phyloP scores from a whole-genome alignment of 2,113 vertebrate species.

The Planiliza haematocheilus region DNA sequence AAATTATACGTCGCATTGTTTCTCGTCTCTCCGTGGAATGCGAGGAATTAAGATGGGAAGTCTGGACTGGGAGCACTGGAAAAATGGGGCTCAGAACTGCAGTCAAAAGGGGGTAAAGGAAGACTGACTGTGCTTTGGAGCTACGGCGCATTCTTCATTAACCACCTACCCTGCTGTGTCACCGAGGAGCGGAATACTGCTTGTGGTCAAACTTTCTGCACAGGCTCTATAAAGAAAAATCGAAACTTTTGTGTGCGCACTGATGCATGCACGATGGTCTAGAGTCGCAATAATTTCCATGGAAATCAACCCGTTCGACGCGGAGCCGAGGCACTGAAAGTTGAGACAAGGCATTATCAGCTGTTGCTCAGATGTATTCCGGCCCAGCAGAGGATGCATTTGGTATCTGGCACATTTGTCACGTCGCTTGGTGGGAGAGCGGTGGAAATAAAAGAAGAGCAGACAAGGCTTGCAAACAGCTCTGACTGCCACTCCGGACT shows the following conservation, averaged over 20 bases:
- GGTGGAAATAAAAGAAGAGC: conserved; percentile 1
- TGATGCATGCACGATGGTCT: background rate
- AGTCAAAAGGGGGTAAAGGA: conserved; percentile 10
- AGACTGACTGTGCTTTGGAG: conserved; percentile 28
- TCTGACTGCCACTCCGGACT: conserved; percentile 9
- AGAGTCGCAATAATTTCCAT: conserved; percentile 13
- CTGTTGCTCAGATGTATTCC: conserved; percentile 65
- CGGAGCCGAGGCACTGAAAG: conserved; percentile 26
- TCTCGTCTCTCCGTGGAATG: conserved; percentile 82
- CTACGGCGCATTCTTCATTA: conserved; percentile 48
- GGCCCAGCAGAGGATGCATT: conserved; percentile 51
- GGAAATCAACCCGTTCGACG: conserved; percentile 47
- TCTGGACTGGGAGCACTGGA: conserved; percentile 24
- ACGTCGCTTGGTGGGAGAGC: conserved; percentile 28
- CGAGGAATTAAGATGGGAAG: conserved; percentile 70
- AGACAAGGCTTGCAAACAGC: conserved; percentile 5
- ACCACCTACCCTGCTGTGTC: conserved; percentile 34
- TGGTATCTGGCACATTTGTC: conserved; percentile 65
- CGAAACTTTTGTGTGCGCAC: background rate
- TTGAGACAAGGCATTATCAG: conserved; percentile 62
- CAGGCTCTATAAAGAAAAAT: background rate
- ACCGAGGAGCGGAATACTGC: conserved; percentile 32
- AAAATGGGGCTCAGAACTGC: conserved; percentile 18
- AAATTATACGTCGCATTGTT: conserved; percentile 79
- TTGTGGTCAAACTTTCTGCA: background rate